phyloP scores from a whole-genome alignment of 2,113 vertebrate genomes.

The Gymnogyps californianus region DNA sequence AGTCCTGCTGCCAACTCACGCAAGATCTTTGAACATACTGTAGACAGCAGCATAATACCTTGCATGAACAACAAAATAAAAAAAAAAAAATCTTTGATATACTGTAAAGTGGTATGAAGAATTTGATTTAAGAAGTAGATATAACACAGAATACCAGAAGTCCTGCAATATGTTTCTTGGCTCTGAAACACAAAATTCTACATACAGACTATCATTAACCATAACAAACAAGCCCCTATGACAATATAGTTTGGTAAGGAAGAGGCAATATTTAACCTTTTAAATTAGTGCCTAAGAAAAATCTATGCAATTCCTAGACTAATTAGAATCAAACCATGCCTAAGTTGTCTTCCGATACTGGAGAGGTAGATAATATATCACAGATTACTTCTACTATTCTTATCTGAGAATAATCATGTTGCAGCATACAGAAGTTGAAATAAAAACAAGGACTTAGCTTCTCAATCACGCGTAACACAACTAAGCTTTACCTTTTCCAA shows the following conservation, averaged over 20 bases:
- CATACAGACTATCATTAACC: not conserved
- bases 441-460: not conserved
- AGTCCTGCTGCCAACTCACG: constrained; percentile 33
- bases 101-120: not conserved
- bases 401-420: not conserved
- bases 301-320: not conserved
- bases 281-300: not conserved
- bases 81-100: not conserved
- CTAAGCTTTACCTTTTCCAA: constrained; percentile 87
- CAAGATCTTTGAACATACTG: not conserved
- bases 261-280: not conserved
- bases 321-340: not conserved
- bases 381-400: not conserved
- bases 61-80: not conserved
- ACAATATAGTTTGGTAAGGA: not conserved
- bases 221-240: not conserved
- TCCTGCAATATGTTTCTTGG: not conserved
- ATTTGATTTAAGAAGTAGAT: not conserved
- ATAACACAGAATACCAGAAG: not conserved
- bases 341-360: not conserved
- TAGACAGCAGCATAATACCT: not conserved
- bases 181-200: not conserved
- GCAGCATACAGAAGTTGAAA: not conserved
- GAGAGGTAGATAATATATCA: not conserved
- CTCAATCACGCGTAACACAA: fast-evolving